Percentiles rank a stretch among this genome's conserved stretches.
Conservation (phyloP, 2,888 invertebrate genomes). For the Gari tellinella region DNA sequence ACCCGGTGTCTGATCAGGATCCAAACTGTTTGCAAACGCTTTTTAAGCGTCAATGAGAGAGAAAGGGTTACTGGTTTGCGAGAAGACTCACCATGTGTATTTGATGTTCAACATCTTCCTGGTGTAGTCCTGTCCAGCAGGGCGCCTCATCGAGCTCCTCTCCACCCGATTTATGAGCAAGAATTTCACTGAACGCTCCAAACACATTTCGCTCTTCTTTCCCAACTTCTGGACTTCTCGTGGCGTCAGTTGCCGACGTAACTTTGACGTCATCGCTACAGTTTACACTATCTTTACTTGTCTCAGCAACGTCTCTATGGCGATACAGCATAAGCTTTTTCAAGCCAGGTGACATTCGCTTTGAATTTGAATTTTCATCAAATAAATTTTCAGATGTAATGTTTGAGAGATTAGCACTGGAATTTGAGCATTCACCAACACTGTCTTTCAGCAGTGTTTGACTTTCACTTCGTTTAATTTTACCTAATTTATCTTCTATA, state of each 20-base stretch:
- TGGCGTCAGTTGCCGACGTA: no score
- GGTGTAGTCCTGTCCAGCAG: constrained; percentile 19
- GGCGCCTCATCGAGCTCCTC: background rate
- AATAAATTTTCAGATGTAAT: constrained; percentile 27
- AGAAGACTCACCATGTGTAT: constrained; percentile 35
- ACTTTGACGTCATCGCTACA: no score
- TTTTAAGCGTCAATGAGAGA: no score
- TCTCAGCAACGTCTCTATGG: constrained; percentile 33
- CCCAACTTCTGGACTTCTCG: background rate
- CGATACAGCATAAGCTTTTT: constrained; percentile 44
- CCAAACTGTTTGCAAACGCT: no score
- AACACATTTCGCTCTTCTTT: constrained; percentile 46
- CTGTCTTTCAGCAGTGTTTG: background rate
- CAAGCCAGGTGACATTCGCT: constrained; percentile 43
- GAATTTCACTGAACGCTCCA: constrained; percentile 56
- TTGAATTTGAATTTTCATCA: constrained; percentile 44
- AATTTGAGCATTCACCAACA: constrained; percentile 28
- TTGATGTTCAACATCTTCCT: constrained; percentile 28
- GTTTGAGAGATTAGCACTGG: constrained; percentile 18
- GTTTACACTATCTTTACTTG: constrained; percentile 15
- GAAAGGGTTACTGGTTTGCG: no score
- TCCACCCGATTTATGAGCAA: constrained; percentile 25
- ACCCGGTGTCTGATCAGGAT: no score
- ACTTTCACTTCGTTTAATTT: background rate
- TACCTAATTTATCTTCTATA: background rate